These are phyloP conservation scores for Trematomus bernacchii DNA, from an alignment of 2,797 vertebrate species.

Conservation along the genomic window DNA sequence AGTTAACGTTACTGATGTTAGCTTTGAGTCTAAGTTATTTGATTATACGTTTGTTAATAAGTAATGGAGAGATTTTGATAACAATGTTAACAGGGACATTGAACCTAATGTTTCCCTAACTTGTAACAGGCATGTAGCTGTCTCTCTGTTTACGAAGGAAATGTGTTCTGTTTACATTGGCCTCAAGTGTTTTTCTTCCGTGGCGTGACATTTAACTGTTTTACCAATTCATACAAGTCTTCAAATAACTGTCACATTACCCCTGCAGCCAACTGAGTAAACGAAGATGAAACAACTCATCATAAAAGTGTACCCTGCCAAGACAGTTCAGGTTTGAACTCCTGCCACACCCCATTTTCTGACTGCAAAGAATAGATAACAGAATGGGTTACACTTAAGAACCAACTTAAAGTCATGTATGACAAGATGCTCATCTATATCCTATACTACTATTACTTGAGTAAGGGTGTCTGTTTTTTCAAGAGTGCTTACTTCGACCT, in stretches of 20 bases:
- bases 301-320: constrained; percentile 9
- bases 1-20: neutral
- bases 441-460: neutral
- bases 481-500: neutral
- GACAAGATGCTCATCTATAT: neutral
- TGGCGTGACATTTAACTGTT: neutral
- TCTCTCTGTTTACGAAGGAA: neutral
- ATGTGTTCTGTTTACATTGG: constrained; percentile 65
- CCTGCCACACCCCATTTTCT: constrained; percentile 64
- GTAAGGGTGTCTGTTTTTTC: neutral
- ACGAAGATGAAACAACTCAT: neutral
- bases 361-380: constrained; percentile 67
- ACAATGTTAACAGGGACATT: neutral
- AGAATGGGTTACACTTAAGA: constrained; percentile 35
- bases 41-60: neutral
- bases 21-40: neutral
- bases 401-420: constrained; percentile 8
- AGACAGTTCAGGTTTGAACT: constrained; percentile 18
- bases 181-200: constrained; percentile 13
- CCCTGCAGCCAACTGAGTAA: neutral
- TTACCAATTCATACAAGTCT: neutral
- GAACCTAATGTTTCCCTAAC: neutral
- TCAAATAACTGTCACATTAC: constrained; percentile 1
- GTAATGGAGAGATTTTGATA: neutral
- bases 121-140: neutral